Base-by-base conservation (phyloP, 2,888 invertebrate species). In the Pimpla rufipes region DNA sequence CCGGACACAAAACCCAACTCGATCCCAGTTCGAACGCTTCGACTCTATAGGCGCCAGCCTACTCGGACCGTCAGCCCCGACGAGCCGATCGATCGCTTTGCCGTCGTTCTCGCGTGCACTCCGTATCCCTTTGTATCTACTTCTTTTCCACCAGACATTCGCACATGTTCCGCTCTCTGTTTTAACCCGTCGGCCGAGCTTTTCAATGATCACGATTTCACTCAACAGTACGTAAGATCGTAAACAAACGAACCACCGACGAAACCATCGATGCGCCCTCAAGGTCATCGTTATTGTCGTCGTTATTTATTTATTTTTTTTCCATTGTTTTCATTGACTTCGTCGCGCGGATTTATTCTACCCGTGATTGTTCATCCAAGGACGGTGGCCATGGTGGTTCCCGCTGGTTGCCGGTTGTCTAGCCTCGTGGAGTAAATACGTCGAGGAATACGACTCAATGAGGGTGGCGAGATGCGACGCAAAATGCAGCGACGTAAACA, bases 391-490 rank as follows among this genome's bases (percentile, higher is more conserved):
- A 71, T 90, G 88, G 88, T 90, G 88, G 89, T 88, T 90, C 64
- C 81, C 90, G 64, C 37, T 18, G 10, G 67, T 90, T 77, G 88
- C 89, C 64, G 87, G 88, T 80, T 90, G 89, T 64, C 70, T 88
- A 68, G 90, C 90, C 11, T 90, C 89, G n/a, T 90, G 90, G 90
- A 87, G 85, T 21, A 88, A 87, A 64, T 90, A 90, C 79, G 86
- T 90, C 66, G 95, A 94, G 81, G 94, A 93, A 71, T 92, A 93
- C 87, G 94, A 94, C 86, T 90, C 95, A 13, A 91, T 96, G 80
- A 94, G 95, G 71, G 95, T 94, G 76, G 95, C 95, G n/a, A 94
- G 95, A 85, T 96, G 96, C 90, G 95, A 95, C 86, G 94, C 95
- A 21, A 93, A 94, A 85, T 96, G 96, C 89, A 94, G 37, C 37